Percentiles rank a stretch among this genome's conserved stretches.
Conservation (phyloP, 2,888 invertebrate genomes). For the Diaphora mendica region DNA sequence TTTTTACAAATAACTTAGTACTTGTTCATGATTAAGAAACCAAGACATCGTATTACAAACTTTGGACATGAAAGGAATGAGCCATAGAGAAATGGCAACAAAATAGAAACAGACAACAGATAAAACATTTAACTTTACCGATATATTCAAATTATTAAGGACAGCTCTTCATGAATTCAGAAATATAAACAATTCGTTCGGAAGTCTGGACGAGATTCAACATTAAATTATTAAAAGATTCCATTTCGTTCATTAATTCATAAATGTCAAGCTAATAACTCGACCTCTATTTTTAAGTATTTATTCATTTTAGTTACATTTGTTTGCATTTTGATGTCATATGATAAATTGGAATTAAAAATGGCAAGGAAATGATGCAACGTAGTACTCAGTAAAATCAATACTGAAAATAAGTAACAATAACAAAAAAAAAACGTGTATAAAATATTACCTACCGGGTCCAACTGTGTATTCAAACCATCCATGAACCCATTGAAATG, state of each 20-base stretch:
- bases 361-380: background rate
- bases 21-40: background rate
- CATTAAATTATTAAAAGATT: background rate
- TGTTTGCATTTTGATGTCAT: background rate
- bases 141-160: background rate
- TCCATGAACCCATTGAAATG: too few relatives aligned
- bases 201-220: background rate
- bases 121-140: background rate
- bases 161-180: background rate
- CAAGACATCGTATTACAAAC: background rate
- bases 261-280: background rate
- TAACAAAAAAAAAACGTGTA: too few relatives aligned
- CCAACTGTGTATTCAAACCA: too few relatives aligned
- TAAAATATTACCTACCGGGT: too few relatives aligned
- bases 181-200: background rate
- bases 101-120: background rate
- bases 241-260: background rate
- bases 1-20: too few relatives aligned
- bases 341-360: background rate
- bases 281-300: background rate
- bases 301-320: background rate
- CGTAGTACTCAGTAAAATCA: background rate
- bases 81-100: background rate
- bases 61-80: background rate
- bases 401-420: background rate